Conservation (phyloP, 2,113 vertebrate species). For the Pseudorhombus dupliciocellatus region DNA sequence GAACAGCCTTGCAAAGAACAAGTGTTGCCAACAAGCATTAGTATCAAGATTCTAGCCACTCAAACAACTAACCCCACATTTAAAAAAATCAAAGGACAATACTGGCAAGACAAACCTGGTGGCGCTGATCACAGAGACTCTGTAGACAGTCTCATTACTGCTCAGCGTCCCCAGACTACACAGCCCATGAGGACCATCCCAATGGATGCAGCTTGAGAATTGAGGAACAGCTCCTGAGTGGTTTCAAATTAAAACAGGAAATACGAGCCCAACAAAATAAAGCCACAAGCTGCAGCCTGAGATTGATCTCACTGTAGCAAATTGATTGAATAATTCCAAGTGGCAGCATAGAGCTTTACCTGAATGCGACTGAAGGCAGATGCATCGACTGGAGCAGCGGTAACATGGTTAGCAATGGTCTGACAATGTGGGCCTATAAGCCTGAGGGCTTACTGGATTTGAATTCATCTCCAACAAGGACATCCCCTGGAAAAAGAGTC, state of each 20-base stretch:
- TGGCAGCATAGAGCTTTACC: neutral
- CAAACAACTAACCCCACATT: no score
- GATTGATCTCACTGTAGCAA: neutral
- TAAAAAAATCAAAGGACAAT: no score
- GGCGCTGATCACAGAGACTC: no score
- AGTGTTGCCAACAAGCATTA: no score
- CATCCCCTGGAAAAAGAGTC: neutral
- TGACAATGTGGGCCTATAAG: neutral
- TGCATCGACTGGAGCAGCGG: neutral
- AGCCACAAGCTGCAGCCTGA: neutral
- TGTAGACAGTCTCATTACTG: no score
- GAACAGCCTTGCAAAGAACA: no score
- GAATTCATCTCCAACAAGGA: neutral
- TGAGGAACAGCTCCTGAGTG: no score
- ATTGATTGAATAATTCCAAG: neutral
- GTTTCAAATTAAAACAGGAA: neutral
- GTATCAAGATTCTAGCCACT: no score
- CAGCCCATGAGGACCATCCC: no score
- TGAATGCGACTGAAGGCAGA: neutral
- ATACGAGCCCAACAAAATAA: neutral
- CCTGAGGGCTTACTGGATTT: constrained; percentile 5
- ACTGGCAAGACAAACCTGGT: no score
- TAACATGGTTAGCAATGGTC: neutral
- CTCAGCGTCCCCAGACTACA: no score
- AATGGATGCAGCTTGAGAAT: no score